phyloP scores from a whole-genome alignment of 2,797 vertebrate species.

The Mus caroli region DNA sequence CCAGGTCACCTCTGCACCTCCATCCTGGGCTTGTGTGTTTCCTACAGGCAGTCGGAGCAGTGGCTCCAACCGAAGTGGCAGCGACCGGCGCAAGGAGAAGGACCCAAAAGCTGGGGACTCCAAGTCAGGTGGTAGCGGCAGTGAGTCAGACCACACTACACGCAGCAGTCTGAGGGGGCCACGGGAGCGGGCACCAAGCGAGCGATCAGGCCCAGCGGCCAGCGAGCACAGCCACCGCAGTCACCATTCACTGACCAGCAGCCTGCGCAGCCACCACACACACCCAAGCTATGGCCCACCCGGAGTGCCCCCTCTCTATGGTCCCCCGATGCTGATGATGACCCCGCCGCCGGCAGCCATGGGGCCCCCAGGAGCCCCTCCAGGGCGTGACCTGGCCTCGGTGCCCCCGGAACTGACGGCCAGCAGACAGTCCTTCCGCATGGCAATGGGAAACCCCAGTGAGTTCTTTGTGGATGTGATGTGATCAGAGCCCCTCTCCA shows the following conservation, averaged over 20 bases:
- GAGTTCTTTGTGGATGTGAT: slow-evolving; percentile 99
- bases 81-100: slow-evolving; percentile 90
- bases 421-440: slow-evolving; percentile 97
- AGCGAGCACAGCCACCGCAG: slow-evolving; percentile 95
- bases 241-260: slow-evolving; percentile 91
- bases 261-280: slow-evolving; percentile 94
- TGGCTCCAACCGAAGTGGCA: slow-evolving; percentile 94
- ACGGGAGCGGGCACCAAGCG: slow-evolving; percentile 91
- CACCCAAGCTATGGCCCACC: slow-evolving; percentile 94
- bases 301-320: slow-evolving; percentile 92
- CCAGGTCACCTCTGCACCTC: fast-evolving
- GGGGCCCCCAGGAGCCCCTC: slow-evolving; percentile 93
- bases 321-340: slow-evolving; percentile 93
- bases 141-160: slow-evolving; percentile 93
- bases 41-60: slow-evolving; percentile 94
- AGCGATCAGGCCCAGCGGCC: slow-evolving; percentile 91
- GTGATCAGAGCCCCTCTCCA: slow-evolving; percentile 89
- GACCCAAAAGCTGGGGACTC: slow-evolving; percentile 89
- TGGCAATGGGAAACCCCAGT: slow-evolving; percentile 97
- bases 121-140: slow-evolving; percentile 94
- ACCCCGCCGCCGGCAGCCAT: slow-evolving; percentile 90
- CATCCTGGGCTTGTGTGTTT: background rate
- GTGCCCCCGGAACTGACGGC: slow-evolving; percentile 98
- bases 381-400: slow-evolving; percentile 94
- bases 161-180: slow-evolving; percentile 90